Base-by-base conservation (phyloP, 1,140 invertebrate species). In the Drosophila fuyamai region DNA sequence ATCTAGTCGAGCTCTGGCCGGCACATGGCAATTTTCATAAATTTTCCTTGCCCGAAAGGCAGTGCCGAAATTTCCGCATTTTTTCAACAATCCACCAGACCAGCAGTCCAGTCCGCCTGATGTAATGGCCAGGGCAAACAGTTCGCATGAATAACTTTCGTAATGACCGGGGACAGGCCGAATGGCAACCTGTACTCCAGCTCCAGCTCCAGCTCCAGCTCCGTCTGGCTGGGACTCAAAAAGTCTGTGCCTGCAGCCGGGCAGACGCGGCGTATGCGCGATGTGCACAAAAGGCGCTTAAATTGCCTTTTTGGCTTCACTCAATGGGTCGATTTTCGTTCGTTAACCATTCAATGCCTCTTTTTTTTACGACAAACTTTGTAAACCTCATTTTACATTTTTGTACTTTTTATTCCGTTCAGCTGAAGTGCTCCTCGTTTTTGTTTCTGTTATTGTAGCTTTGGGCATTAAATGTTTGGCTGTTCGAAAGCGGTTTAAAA, bases 111-210 rank as follows among this genome's bases (percentile, higher is more conserved):
- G 23, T 65, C 18, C 56, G 46, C 54, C 72, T 85, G 82, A 85
- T 82, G 82, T 85, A 85, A 85, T 85, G 82, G 82, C 51, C 82
- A 70, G 76, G 60, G 67, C 79, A 83, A 82, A 83, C 79, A 86
- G 75, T 88, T 86, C 79, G 85, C 75, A 79, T 88, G 84, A 88
- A 86, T 86, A 86, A 86, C 79, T 88, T 71, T 79, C 55, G 82
- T 88, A 86, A 86, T 88, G 80, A 89, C 72, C 48, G 59, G 70
- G 68, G 73, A 85, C 54, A 63, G 59, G 40, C 56, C 36, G 55
- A 55, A 53, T 43, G 46, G 41, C 57, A 73, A 58, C 54, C 48
- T 61, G 62, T 38, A 38, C 32, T 35, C 18, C 48, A 60, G 5
- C 50, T 35, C 5, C 50, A 35, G 1, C 32, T 35, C 18, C 48